A percentile compares a stretch with the other conserved stretches of the same genome.
phyloP scores from a whole-genome alignment of 2,797 vertebrate species.

The Aldrovandia affinis region DNA sequence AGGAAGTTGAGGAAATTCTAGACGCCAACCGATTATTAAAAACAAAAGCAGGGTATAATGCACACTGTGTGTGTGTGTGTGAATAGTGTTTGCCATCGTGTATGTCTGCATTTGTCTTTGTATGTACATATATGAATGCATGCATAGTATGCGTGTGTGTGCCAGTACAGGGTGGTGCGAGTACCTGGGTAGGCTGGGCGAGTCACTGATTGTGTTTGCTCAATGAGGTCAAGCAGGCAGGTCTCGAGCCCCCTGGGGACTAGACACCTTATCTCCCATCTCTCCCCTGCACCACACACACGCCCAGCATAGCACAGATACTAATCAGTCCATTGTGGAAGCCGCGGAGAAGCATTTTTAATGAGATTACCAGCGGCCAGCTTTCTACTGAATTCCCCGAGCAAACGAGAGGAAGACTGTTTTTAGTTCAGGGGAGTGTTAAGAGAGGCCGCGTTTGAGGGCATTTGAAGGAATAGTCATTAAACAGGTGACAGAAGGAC shows the following conservation, averaged over 20 bases:
- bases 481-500: background rate
- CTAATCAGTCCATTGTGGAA: conserved; percentile 24
- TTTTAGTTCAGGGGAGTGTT: background rate
- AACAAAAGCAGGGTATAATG: too few species aligned
- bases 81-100: conserved; percentile 9
- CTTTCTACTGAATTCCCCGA: background rate
- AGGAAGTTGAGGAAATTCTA: too few species aligned
- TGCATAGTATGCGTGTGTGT: background rate
- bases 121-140: background rate
- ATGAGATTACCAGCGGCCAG: background rate
- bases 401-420: background rate
- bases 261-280: conserved; percentile 52
- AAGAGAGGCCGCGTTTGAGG: conserved; percentile 15
- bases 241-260: conserved; percentile 47
- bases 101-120: background rate
- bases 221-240: conserved; percentile 46
- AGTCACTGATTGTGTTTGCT: conserved; percentile 42
- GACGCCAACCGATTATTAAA: too few species aligned
- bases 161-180: background rate
- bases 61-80: conserved; percentile 11
- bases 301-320: conserved; percentile 32
- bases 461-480: conserved; percentile 17
- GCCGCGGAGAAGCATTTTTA: background rate
- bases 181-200: background rate
- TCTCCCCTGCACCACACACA: conserved; percentile 33